Conservation (phyloP, 2,888 invertebrate species). For the Biston betularia region DNA sequence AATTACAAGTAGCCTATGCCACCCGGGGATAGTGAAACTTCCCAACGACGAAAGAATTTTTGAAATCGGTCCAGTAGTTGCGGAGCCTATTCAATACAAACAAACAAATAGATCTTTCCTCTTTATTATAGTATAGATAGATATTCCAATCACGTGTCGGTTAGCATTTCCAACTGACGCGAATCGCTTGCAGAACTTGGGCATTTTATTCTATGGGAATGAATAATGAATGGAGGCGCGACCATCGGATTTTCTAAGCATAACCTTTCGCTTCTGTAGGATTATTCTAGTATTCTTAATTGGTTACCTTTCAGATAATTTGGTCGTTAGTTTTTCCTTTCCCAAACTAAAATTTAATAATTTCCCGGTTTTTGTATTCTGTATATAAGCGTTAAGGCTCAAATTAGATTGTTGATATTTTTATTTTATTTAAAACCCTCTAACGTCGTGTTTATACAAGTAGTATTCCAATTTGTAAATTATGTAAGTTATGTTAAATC, state of each 20-base stretch:
- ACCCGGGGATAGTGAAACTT: no score
- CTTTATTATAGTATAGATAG: conserved; percentile 11
- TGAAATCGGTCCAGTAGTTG: no score
- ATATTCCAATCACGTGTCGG: conserved; percentile 29
- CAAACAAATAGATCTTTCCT: no score
- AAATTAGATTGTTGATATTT: not conserved
- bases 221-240: not conserved
- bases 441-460: no score
- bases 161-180: conserved; percentile 31
- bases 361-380: conserved; percentile 1
- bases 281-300: not conserved
- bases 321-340: conserved; percentile 6
- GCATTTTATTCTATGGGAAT: not conserved
- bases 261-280: no score
- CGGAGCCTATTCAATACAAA: no score
- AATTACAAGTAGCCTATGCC: no score
- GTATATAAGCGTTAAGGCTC: not conserved
- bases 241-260: not conserved
- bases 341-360: conserved; percentile 18
- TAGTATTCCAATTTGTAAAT: not conserved
- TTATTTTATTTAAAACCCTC: not conserved
- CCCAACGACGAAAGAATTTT: no score
- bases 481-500: no score
- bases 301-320: no score
- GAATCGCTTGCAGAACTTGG: conserved; percentile 17